Base-by-base conservation (phyloP, 2,888 invertebrate genomes). In the Charanyca ferruginea region DNA sequence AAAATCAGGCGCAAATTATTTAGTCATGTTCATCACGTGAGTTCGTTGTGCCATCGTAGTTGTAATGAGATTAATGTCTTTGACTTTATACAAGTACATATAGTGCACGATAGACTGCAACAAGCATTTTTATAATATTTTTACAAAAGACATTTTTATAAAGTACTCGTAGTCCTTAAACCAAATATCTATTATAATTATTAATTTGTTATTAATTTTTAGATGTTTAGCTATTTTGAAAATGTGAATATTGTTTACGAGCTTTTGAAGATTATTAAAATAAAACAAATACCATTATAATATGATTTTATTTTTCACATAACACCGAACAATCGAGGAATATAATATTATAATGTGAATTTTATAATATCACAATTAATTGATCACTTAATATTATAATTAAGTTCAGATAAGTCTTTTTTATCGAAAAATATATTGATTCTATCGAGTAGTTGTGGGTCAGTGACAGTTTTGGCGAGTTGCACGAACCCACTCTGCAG, bases 341-440 rank as follows among this genome's bases (percentile, higher is more conserved):
- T 93, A 93, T 91, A 92, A 81, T 75, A 82, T 87, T 87, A 89
- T 78, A 83, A 67, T 81, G 84, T 87, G 87, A 87, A 83, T 85
- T 85, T 73, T 88, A 88, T 79, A 68, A 86, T 87, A 91, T 90
- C 91, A 93, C 91, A 89, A 90, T 85, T 86, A 89, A 91, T 91
- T 90, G 85, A 89, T 93, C 81, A 94, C 90, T 93, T 93, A n/a
- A n/a, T n/a, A n/a, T n/a, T n/a, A 93, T 86, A 88, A 84, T 87
- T 91, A 91, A 89, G 88, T 89, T 93, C 91, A 79, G 89, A 89
- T 89, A 95, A 89, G 85, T 95, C 94, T 90, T 92, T 94, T 91
- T 93, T 95, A 85, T 95, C 95, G 84, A 95, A 95, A 91, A 95
- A 96, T 90, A 94, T 90, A 89, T 94, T 95, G 80, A 96, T 95